A percentile compares a stretch with the other conserved stretches of the same genome.
These are phyloP conservation scores for Aepyceros melampus DNA, from an alignment of 2,113 vertebrate genomes.

Conservation along the genomic window DNA sequence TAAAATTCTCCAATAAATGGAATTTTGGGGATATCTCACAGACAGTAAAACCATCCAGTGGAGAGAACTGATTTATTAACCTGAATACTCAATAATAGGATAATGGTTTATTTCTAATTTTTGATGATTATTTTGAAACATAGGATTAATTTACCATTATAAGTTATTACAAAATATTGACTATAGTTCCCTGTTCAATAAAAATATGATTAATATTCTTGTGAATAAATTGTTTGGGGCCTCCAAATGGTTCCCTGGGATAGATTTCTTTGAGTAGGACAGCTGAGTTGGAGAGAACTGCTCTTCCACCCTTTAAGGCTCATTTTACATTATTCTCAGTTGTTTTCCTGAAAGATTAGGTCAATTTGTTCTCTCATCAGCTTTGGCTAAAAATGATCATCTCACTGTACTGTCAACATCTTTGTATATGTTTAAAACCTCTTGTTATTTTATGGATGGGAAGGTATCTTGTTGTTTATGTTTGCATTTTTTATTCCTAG, in stretches of 20 bases:
- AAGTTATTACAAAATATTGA: not conserved
- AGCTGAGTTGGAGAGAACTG: not conserved
- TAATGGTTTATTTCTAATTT: conserved; percentile 15
- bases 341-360: not conserved
- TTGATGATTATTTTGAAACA: not conserved
- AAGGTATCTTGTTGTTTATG: not conserved
- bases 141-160: not conserved
- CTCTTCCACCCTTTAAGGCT: not conserved
- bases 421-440: not conserved
- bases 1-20: conserved; percentile 28
- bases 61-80: not conserved
- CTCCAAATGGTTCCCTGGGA: not conserved
- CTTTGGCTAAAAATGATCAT: not conserved
- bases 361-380: not conserved
- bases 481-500: not conserved
- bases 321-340: not conserved
- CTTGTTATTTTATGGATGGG: not conserved
- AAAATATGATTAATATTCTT: conserved; percentile 20
- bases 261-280: not conserved
- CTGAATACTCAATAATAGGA: not conserved
- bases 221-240: not conserved
- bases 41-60: not conserved
- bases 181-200: not conserved
- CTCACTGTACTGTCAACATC: not conserved
- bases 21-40: conserved; percentile 5